Evolutionary conservation across 2,113 vertebrate genomes (phyloP).

Genomic region (Cnemophilus loriae): DNA sequence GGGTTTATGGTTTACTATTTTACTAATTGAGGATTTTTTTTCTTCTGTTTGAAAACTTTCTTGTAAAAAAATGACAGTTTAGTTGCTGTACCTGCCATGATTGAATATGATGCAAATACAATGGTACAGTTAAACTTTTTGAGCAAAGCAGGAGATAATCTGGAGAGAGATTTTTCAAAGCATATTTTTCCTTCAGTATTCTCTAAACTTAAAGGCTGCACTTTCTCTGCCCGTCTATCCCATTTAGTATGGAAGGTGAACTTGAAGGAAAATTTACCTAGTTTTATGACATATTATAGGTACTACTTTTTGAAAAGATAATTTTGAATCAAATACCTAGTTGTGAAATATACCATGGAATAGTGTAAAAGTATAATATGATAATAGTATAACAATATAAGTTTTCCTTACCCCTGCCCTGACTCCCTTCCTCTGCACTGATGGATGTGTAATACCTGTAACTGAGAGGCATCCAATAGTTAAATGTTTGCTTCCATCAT

Average conservation of each 20-base stretch:
- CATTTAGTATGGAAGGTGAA: conserved; percentile 72
- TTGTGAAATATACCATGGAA: neutral
- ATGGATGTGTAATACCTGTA: conserved; percentile 63
- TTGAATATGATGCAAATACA: neutral
- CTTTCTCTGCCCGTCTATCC: neutral
- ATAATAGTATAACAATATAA: neutral
- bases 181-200: neutral
- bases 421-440: neutral
- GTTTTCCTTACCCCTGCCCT: neutral
- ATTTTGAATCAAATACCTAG: neutral
- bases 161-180: neutral
- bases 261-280: conserved; percentile 11
- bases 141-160: neutral
- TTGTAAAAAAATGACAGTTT: neutral
- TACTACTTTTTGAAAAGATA: conserved; percentile 20
- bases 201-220: neutral
- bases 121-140: neutral
- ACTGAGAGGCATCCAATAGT: conserved; percentile 56
- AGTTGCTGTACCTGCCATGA: neutral
- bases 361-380: neutral
- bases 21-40: neutral
- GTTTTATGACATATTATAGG: conserved; percentile 20
- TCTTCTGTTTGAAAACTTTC: neutral
- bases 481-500: conserved; percentile 36
- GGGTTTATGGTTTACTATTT: neutral